These are phyloP conservation scores for Eupithecia dodoneata DNA, from an alignment of 2,888 invertebrate species.

Conservation along the genomic window DNA sequence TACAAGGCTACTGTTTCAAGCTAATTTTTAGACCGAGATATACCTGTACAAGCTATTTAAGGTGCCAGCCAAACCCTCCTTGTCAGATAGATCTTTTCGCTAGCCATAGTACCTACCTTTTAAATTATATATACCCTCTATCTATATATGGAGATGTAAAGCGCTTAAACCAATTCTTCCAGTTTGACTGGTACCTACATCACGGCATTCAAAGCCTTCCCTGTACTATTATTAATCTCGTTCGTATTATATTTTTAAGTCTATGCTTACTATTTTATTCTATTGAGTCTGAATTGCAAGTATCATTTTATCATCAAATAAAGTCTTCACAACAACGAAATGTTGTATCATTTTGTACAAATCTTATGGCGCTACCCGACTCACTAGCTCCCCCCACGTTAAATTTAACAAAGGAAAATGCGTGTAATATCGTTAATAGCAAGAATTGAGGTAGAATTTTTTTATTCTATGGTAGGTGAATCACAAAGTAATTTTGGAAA, in stretches of 20 bases:
- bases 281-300: not conserved
- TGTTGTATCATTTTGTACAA: constrained; percentile 8
- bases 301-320: constrained; percentile 15
- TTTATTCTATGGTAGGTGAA: no score
- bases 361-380: not conserved
- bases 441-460: no score
- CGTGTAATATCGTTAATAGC: no score
- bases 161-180: not conserved
- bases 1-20: not conserved
- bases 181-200: not conserved
- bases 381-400: no score
- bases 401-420: no score
- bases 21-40: not conserved
- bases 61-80: not conserved
- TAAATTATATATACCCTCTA: no score
- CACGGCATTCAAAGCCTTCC: not conserved
- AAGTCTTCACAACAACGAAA: constrained; percentile 37
- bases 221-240: not conserved
- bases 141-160: not conserved
- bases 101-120: no score
- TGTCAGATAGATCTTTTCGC: not conserved
- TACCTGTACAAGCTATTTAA: not conserved
- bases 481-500: no score
- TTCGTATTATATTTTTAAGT: not conserved
- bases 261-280: not conserved